Evolutionary conservation across 2,888 invertebrate species (phyloP).

Genomic region (Cremastinae sp.): DNA sequence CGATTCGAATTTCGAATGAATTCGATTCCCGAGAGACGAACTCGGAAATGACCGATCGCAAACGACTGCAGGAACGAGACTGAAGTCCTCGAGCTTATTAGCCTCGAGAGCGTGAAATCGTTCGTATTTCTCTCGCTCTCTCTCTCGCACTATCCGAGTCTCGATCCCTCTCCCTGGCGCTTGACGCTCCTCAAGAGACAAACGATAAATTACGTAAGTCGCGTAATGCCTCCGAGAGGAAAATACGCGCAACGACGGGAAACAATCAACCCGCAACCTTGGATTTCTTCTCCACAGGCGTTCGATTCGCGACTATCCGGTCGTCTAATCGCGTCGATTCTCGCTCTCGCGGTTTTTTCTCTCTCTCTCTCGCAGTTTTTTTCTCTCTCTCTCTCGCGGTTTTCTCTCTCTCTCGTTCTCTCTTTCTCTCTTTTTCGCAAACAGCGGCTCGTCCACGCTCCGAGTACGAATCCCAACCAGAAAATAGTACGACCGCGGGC

Average conservation of each 20-base stretch:
- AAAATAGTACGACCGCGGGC: not conserved
- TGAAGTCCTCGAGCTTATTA: constrained; percentile 10
- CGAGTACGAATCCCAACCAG: not conserved
- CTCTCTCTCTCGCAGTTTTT: too few species aligned
- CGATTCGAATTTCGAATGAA: too few species aligned
- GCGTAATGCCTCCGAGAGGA: constrained; percentile 18
- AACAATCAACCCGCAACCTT: constrained; percentile 44
- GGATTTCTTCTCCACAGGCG: constrained; percentile 18
- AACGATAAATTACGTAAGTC: constrained; percentile 31
- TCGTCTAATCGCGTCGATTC: constrained; percentile 21
- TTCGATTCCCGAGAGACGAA: too few species aligned
- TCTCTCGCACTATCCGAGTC: too few species aligned
- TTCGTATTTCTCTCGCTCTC: constrained; percentile 16
- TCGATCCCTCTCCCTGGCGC: not conserved
- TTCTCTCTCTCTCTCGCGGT: too few species aligned
- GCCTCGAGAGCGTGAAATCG: constrained; percentile 37
- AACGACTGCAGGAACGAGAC: constrained; percentile 31
- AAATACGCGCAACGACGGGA: constrained; percentile 3
- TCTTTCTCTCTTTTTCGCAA: too few species aligned
- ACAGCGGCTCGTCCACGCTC: too few species aligned
- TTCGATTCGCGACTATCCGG: constrained; percentile 39
- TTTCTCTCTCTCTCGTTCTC: too few species aligned
- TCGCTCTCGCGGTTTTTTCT: too few species aligned
- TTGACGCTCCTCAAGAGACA: constrained; percentile 3
- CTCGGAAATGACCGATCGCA: constrained; percentile 4